A percentile compares a stretch with the other conserved stretches of the same genome.
Conservation (phyloP, 2,888 invertebrate genomes). For the Steromphala cineraria region DNA sequence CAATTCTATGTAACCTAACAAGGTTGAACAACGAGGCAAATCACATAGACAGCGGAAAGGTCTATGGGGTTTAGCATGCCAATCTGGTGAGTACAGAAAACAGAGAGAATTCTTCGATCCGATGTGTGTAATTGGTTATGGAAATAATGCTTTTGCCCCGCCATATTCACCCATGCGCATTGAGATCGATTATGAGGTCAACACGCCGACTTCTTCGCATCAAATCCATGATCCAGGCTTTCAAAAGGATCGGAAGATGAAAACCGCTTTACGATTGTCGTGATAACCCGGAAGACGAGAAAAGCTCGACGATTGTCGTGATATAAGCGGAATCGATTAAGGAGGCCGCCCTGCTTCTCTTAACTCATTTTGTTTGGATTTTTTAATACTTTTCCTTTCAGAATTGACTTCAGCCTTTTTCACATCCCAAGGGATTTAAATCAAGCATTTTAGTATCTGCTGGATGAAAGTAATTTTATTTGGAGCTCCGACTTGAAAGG, state of each 20-base stretch:
- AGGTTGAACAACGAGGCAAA: not conserved
- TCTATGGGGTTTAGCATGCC: not conserved
- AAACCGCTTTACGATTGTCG: not conserved
- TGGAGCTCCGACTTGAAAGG: not conserved
- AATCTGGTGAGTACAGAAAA: not conserved
- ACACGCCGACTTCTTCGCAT: not conserved
- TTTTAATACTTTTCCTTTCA: not conserved
- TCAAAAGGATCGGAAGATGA: slow-evolving; percentile 2
- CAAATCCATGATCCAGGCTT: not conserved
- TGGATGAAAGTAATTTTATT: not conserved
- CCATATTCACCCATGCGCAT: not conserved
- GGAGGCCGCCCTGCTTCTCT: not conserved
- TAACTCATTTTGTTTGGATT: not conserved
- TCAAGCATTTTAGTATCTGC: not conserved
- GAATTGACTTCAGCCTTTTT: not conserved
- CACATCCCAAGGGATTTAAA: not conserved
- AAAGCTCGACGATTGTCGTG: slow-evolving; percentile 1
- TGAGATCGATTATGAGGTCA: slow-evolving; percentile 1
- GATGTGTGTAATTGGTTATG: slow-evolving; percentile 1
- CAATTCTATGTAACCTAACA: not conserved
- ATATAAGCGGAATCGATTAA: not conserved
- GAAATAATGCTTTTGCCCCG: not conserved
- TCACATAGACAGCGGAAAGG: not conserved
- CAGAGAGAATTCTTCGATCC: not conserved
- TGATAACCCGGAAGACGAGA: slow-evolving; percentile 2